These are phyloP conservation scores for Gadopsis bispinosus DNA, from an alignment of 2,797 vertebrate genomes.

Conservation along the genomic window DNA sequence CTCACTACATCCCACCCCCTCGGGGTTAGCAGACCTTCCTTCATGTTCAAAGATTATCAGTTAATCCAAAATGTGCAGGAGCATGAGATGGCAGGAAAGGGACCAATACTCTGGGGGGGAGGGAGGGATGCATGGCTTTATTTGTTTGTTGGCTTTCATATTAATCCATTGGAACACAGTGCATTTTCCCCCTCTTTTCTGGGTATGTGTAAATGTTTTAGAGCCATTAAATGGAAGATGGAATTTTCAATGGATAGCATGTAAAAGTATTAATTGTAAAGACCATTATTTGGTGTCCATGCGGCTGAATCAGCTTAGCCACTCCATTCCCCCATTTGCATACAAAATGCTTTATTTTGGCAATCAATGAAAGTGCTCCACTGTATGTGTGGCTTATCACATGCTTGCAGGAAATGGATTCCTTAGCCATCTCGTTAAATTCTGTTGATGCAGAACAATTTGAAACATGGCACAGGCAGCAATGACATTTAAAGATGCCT, in stretches of 20 bases:
- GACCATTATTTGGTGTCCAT: constrained; percentile 92
- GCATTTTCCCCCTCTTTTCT: constrained; percentile 73
- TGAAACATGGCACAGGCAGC: constrained; percentile 99
- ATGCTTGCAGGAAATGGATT: constrained; percentile 98
- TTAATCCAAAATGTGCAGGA: constrained; percentile 91
- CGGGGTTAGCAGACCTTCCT: constrained; percentile 86
- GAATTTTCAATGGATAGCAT: constrained; percentile 89
- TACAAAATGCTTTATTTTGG: constrained; percentile 99
- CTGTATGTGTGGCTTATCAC: constrained; percentile 99
- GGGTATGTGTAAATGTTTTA: constrained; percentile 87
- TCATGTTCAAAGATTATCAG: constrained; percentile 91
- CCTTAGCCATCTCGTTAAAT: constrained; percentile 99
- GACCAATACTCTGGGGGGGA: constrained; percentile 74
- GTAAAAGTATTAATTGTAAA: constrained; percentile 91
- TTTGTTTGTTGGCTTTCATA: constrained; percentile 89
- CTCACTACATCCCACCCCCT: constrained; percentile 79
- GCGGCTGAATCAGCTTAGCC: constrained; percentile 97
- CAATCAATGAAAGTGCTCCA: constrained; percentile 99
- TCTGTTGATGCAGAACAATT: constrained; percentile 99
- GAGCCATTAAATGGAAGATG: constrained; percentile 88
- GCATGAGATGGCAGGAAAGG: constrained; percentile 83
- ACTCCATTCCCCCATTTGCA: constrained; percentile 99
- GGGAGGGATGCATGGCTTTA: constrained; percentile 80
- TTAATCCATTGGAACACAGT: constrained; percentile 87
- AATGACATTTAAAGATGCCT: constrained; percentile 99